Evolutionary conservation across 2,888 invertebrate species (phyloP), one percentile per base, ranked within the genome.

Genomic region (Malacosoma neustria): DNA sequence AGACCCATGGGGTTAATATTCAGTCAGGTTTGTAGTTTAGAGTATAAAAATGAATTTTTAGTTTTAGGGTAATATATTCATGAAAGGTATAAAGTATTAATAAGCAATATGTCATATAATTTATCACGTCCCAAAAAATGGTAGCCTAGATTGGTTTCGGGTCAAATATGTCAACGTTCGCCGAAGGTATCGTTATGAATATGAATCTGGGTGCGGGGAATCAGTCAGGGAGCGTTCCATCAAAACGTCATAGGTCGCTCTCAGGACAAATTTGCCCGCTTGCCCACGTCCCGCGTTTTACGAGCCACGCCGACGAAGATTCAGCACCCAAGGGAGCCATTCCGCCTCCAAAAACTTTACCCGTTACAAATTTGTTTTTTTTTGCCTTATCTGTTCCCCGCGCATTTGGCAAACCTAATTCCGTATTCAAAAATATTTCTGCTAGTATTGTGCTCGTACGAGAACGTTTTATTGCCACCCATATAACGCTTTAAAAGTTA

Each of bases 351-450:
- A 84, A 85, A 85, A 84, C 81, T 85, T 85, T 84, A 84, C 84
- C 85, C 85, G 84, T 84, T 82, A 84, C 84, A 84, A 85, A 84
- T 85, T 85, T 82, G 84, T 85, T 85, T 85, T 84, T 80, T 80
- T 65, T 65, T 75, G 80, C 82, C 81, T 81, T 85, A 82, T 84
- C 82, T 84, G 81, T 76, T 72, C 75, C 82, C 80, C 81, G 81
- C 81, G 73, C 73, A 75, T 82, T 84, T 80, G 81, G 72, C 81
- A 76, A 80, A 84, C 85, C 85, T 85, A 85, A 85, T 85, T 85
- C 82, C 72, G 85, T 85, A 85, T 85, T 85, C 85, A 85, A 85
- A 85, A 85, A 85, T 85, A 84, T 85, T 82, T 84, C 77, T 76
- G 77, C 84, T 73, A 82, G 84, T 84, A 84, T 85, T 84, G 85